These are phyloP conservation scores for Pelodiscus sinensis DNA, from an alignment of 2,113 vertebrate genomes.

Conservation along the genomic window DNA sequence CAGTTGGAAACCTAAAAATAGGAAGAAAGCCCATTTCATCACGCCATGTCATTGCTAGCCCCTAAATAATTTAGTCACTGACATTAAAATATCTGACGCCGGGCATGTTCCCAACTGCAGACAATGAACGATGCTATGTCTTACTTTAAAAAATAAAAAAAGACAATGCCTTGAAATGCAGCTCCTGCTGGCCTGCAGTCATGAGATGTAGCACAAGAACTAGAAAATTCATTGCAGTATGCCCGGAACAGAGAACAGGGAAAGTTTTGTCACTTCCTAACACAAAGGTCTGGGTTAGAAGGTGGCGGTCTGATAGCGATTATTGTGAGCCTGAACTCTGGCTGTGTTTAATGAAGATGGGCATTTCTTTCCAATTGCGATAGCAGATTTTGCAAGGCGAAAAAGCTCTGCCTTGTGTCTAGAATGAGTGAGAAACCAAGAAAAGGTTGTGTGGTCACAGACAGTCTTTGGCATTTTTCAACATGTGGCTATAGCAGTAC, in stretches of 20 bases:
- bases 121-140: constrained; percentile 58
- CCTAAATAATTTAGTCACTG: constrained; percentile 82
- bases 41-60: constrained; percentile 38
- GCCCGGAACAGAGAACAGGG: not conserved
- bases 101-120: constrained; percentile 66
- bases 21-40: constrained; percentile 75
- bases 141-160: not conserved
- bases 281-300: no score
- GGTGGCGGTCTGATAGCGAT: not conserved
- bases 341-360: not conserved
- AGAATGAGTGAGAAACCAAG: not conserved
- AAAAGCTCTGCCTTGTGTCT: not conserved
- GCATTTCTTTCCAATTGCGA: not conserved
- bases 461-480: not conserved
- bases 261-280: not conserved
- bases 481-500: not conserved
- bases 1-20: constrained; percentile 78
- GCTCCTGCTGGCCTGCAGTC: not conserved
- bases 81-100: constrained; percentile 65
- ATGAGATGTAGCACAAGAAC: rapidly evolving
- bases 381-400: not conserved
- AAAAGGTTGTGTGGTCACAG: not conserved
- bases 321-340: not conserved
- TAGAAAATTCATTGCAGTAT: not conserved
- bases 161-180: constrained; percentile 42